Base-by-base conservation (phyloP, 1,140 invertebrate species). In the Zaprionus ghesquierei region DNA sequence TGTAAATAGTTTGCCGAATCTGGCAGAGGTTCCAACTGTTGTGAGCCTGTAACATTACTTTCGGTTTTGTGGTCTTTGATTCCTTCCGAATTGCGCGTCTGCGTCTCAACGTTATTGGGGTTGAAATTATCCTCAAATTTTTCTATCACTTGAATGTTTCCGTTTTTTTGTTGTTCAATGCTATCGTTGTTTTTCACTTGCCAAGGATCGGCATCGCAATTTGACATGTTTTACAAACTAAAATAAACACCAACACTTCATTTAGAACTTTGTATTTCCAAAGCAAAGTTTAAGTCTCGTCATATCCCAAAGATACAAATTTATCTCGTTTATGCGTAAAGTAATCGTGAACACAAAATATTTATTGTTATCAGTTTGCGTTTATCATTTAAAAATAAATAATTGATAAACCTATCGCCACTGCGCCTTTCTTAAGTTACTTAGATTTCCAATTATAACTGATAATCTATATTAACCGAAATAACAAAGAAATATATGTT, bases 91-190 rank as follows among this genome's bases (percentile, higher is more conserved):
- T 22, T 53, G n/a, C 8, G 31, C n/a, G 25, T 66, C 25, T 35
- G 31, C 20, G 25, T 66, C 25, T 35, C 64, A 23, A 5, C 1
- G 68, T 62, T 62, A 61, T 38, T 54, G 51, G 90, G 77, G 49
- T 69, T 80, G 69, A 93, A 93, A 89, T 93, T 92, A 72, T 93
- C 93, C 79, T 93, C 93, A 51, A 93, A 93, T 49, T 60, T 82
- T n/a, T 70, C 65, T 31, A 63, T 56, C 8, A 68, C 53, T 18
- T 53, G 51, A 8, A 22, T 46, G 51, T 41, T 82, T 38, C 55
- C 63, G 55, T 68, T 73, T 27, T 61, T 73, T 27, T 68, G 35
- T 35, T 49, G 61, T 63, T 79, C 18, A 60, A 31, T 66, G 25
- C 18, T 54, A 58, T 65, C 62, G 31, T 72, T 76, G 41, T 72